These are phyloP conservation scores for Halesus radiatus DNA, from an alignment of 1,140 invertebrate species.

Conservation along the genomic window DNA sequence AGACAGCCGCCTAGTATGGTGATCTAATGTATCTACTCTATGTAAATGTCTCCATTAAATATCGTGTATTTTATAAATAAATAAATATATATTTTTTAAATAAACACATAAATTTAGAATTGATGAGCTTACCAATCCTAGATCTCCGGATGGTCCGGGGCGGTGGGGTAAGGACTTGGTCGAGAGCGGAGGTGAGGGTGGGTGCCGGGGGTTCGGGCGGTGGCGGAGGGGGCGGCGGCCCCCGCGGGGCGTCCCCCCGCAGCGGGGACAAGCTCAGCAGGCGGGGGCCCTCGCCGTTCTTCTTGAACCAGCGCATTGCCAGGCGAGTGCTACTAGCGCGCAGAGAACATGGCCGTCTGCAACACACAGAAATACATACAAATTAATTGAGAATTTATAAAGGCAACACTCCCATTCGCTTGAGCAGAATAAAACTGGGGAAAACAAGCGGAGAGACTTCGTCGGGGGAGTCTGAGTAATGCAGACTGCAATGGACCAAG, in stretches of 20 bases:
- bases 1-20: too few species aligned
- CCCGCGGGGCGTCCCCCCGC: constrained; percentile 63
- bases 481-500: too few species aligned
- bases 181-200: constrained; percentile 52
- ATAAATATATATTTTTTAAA: too few species aligned
- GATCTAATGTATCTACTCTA: too few species aligned
- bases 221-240: constrained; percentile 49
- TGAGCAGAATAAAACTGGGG: too few species aligned
- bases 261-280: constrained; percentile 78
- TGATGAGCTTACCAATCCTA: constrained; percentile 65
- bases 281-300: constrained; percentile 76
- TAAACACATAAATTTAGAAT: too few species aligned
- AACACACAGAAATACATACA: background rate
- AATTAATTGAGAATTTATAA: too few species aligned
- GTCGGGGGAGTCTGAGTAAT: too few species aligned
- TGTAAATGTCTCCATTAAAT: too few species aligned
- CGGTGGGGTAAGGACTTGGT: constrained; percentile 57
- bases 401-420: too few species aligned
- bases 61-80: too few species aligned
- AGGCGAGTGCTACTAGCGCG: background rate
- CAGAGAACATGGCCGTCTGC: background rate
- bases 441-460: too few species aligned
- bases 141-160: constrained; percentile 62
- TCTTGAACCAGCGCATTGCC: constrained; percentile 80
- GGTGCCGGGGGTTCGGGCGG: constrained; percentile 60